These are phyloP conservation scores for Odontocerum albicorne DNA, from an alignment of 2,888 invertebrate species.

Conservation along the genomic window DNA sequence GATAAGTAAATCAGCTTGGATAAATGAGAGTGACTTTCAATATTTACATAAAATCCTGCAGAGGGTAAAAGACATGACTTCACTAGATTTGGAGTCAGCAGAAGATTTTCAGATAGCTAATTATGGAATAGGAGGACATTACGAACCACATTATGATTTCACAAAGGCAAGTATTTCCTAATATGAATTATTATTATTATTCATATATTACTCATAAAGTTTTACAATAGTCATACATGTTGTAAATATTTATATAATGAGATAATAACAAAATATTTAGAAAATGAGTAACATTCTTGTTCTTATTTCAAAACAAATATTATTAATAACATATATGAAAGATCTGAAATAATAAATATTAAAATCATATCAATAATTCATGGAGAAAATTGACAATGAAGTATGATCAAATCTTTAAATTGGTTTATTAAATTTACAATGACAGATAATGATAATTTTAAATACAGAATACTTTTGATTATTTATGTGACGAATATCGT, in stretches of 20 bases:
- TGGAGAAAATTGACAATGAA: no score
- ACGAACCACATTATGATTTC: conserved; percentile 96
- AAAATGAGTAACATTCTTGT: not conserved
- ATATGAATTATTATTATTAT: no score
- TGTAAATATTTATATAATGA: not conserved
- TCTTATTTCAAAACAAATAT: not conserved
- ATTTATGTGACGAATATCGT: no score
- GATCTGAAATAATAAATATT: not conserved
- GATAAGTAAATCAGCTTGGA: conserved; percentile 97
- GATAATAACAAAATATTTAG: not conserved
- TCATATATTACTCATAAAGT: no score
- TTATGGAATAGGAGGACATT: conserved; percentile 98
- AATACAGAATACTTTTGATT: no score
- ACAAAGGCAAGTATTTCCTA: conserved; percentile 44
- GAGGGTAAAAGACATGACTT: conserved; percentile 84
- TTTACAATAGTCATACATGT: not conserved
- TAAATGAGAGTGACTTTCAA: conserved; percentile 78
- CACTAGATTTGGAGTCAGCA: conserved; percentile 66
- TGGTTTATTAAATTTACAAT: no score
- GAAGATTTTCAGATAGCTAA: conserved; percentile 98
- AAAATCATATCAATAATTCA: no score
- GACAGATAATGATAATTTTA: no score
- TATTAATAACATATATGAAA: not conserved
- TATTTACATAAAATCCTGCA: conserved; percentile 73
- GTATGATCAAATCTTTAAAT: no score